Evolutionary conservation across 2,888 invertebrate species (phyloP), one percentile per base, ranked within the genome.

Genomic region (Caenorhabditis angaria): DNA sequence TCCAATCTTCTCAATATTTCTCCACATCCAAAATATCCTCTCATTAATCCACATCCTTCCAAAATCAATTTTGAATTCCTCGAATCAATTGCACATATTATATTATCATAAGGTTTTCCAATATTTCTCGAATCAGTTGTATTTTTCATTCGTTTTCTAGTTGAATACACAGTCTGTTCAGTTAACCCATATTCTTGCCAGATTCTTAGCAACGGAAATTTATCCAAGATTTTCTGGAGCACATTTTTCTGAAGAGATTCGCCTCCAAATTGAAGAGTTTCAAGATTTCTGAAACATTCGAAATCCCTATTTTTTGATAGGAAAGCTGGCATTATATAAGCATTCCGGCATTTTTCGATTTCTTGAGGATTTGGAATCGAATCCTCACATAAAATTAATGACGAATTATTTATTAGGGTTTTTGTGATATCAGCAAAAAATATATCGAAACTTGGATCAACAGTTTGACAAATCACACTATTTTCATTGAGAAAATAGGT

Each of bases 381-480:
- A 41, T 73, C 70, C 1, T 48, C 27, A 14, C 71, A 62, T 1
- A 76, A 51, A 0, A 72, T 50, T 6, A 74, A 53, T 20, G 59
- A 41, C n/a, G 72, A 64, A 10, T 76, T 77, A 54, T 81, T 81
- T 5, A 61, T 32, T 8, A 84, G 51, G 0, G 77, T 54, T 35
- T 77, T 73, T 8, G 74, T 53, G 3, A 85, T n/a, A 61, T 85
- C 85, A 22, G 82, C 84, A 59, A 84, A 84, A 72, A 85, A 85
- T 12, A 85, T 85, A 72, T 85, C 85, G 53, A 85, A 85, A 1
- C 80, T 78, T 25, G 80, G 78, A 67, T 84, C 84, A 32, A 85
- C 84, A 3, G 81, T 78, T 67, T 85, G 83, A 61, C 83, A 83
- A 22, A 85, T 67, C 2, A 60, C 57, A 56, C 75, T 71, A 25